Evolutionary conservation across 2,888 invertebrate genomes (phyloP).

Genomic region (Malthinus flaveolus): DNA sequence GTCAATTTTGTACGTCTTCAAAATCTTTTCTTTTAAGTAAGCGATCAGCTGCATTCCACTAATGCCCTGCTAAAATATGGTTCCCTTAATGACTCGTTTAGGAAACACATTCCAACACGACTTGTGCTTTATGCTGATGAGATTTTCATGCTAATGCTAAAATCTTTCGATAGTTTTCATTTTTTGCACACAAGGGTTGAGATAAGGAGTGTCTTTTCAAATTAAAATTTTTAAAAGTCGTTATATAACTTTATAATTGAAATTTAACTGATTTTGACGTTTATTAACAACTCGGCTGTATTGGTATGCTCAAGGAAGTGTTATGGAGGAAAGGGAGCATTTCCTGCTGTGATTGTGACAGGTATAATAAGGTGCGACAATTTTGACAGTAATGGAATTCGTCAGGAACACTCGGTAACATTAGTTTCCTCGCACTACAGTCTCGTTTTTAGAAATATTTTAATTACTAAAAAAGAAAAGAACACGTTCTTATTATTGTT

Average conservation of each 20-base stretch:
- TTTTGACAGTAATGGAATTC: too few species aligned
- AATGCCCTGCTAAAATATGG: slow-evolving; percentile 35
- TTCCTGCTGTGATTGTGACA: too few species aligned
- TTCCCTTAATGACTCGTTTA: slow-evolving; percentile 38
- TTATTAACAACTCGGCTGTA: not conserved
- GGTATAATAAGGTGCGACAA: too few species aligned
- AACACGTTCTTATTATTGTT: too few species aligned
- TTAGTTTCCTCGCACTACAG: too few species aligned
- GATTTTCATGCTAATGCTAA: slow-evolving; percentile 26
- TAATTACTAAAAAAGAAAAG: too few species aligned
- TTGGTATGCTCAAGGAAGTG: too few species aligned
- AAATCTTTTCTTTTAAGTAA: slow-evolving; percentile 33
- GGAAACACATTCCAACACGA: slow-evolving; percentile 24
- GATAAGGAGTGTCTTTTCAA: slow-evolving; percentile 9
- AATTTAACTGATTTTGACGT: slow-evolving; percentile 3
- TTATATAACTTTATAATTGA: slow-evolving; percentile 5
- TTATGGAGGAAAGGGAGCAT: too few species aligned
- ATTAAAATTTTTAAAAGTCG: slow-evolving; percentile 7
- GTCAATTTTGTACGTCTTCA: slow-evolving; percentile 19
- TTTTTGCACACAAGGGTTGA: slow-evolving; percentile 10
- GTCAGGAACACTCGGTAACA: too few species aligned
- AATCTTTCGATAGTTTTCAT: slow-evolving; percentile 27
- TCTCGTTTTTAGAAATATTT: too few species aligned
- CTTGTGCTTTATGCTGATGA: slow-evolving; percentile 28
- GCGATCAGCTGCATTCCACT: slow-evolving; percentile 39